Evolutionary conservation across 2,888 invertebrate species (phyloP).

Genomic region (Horisme vitalbata): DNA sequence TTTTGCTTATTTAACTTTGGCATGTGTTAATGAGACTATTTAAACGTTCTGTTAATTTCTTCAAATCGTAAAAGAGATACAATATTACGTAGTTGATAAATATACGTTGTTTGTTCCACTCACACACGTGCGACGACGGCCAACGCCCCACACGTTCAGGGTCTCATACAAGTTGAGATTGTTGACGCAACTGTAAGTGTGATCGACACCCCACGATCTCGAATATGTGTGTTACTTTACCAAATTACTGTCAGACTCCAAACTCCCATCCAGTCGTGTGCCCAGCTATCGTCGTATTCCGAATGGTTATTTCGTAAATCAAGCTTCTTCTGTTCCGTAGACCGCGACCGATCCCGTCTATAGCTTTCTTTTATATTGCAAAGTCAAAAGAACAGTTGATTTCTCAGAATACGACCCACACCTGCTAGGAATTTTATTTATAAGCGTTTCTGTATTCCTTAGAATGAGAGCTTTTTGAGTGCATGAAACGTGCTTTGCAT

Average conservation of each 20-base stretch:
- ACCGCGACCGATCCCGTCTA: slow-evolving; percentile 26
- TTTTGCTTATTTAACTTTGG: too few relatives aligned
- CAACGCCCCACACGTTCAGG: slow-evolving; percentile 68
- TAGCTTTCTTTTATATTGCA: slow-evolving; percentile 28
- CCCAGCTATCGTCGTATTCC: slow-evolving; percentile 64
- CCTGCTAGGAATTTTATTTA: slow-evolving; percentile 37
- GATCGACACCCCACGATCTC: slow-evolving; percentile 63
- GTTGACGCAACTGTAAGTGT: slow-evolving; percentile 83
- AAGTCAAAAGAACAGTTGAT: slow-evolving; percentile 20
- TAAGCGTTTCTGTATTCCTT: slow-evolving; percentile 37
- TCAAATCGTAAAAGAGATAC: slow-evolving; percentile 23
- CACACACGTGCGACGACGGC: slow-evolving; percentile 64
- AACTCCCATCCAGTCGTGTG: slow-evolving; percentile 63
- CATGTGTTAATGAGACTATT: slow-evolving; percentile 1
- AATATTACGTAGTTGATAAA: slow-evolving; percentile 38
- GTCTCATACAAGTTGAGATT: slow-evolving; percentile 79
- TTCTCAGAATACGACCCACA: slow-evolving; percentile 25
- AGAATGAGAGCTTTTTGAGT: slow-evolving; percentile 44
- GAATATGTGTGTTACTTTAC: slow-evolving; percentile 75
- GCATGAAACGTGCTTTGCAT: slow-evolving; percentile 65
- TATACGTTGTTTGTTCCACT: slow-evolving; percentile 75
- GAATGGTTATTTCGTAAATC: slow-evolving; percentile 56
- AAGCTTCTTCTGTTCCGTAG: slow-evolving; percentile 51
- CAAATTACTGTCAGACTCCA: slow-evolving; percentile 62
- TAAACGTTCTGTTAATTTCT: slow-evolving; percentile 12